Conservation (phyloP, 2,113 vertebrate species). For the Eulemur macaco region DNA sequence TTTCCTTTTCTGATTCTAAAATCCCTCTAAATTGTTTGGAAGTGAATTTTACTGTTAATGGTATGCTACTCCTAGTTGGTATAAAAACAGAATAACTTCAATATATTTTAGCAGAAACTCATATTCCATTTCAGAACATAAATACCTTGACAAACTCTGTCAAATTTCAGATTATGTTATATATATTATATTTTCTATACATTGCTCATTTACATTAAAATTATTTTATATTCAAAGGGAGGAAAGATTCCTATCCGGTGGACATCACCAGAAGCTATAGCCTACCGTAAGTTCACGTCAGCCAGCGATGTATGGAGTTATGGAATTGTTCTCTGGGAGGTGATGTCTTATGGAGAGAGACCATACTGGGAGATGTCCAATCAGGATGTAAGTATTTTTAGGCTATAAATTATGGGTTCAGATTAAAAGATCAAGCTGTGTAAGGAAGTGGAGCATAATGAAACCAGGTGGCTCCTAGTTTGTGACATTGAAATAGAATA, state of each 20-base stretch:
- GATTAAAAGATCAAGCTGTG: slow-evolving; percentile 74
- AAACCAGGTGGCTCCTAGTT: slow-evolving; percentile 76
- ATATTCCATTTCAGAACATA: slow-evolving; percentile 2
- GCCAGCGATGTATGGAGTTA: slow-evolving; percentile 98
- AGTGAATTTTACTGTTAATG: not conserved
- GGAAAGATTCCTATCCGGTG: slow-evolving; percentile 98
- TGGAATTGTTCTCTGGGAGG: slow-evolving; percentile 98
- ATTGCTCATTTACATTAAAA: not conserved
- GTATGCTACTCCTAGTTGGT: not conserved
- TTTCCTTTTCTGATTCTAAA: not conserved
- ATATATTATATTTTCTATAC: not conserved
- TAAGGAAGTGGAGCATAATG: slow-evolving; percentile 76
- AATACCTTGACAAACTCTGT: not conserved
- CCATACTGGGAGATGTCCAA: slow-evolving; percentile 99
- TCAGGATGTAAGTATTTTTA: slow-evolving; percentile 94
- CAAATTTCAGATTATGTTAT: not conserved
- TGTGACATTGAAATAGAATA: slow-evolving; percentile 64
- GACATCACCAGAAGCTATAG: slow-evolving; percentile 98
- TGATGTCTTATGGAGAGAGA: slow-evolving; percentile 98
- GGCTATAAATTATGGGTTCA: slow-evolving; percentile 60
- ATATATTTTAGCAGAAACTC: not conserved
- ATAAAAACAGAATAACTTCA: not conserved
- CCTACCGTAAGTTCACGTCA: slow-evolving; percentile 98
- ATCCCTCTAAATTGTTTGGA: not conserved
- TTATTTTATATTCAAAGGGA: slow-evolving; percentile 85